Conservation (phyloP, 2,888 invertebrate genomes). For the Acronicta alni region DNA sequence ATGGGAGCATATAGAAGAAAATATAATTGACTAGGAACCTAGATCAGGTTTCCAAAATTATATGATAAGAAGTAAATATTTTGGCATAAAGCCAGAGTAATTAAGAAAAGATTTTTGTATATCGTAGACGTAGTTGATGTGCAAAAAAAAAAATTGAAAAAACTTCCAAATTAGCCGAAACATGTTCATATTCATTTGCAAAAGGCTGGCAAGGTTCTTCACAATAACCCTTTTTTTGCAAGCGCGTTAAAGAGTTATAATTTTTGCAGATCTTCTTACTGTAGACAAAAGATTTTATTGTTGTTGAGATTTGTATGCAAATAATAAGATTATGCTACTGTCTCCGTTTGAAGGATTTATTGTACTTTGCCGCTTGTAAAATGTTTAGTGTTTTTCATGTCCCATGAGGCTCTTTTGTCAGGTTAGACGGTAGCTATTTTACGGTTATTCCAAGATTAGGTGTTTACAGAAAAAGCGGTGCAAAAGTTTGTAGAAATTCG, state of each 20-base stretch:
- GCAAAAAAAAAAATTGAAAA: conserved; percentile 56
- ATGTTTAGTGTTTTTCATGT: conserved; percentile 62
- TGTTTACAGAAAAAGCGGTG: not conserved
- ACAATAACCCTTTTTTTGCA: conserved; percentile 68
- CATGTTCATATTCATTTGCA: conserved; percentile 57
- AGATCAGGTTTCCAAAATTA: not conserved
- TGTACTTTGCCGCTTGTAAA: conserved; percentile 64
- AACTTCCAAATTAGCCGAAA: conserved; percentile 65
- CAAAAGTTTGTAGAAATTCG: too few relatives aligned
- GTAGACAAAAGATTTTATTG: conserved; percentile 76
- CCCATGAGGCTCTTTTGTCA: conserved; percentile 71
- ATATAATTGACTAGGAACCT: conserved; percentile 18
- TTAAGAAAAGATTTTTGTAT: conserved; percentile 35
- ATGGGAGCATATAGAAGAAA: conserved; percentile 16
- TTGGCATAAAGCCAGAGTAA: conserved; percentile 18
- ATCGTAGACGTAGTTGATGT: conserved; percentile 34
- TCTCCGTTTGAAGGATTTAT: conserved; percentile 74
- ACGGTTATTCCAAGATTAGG: too few relatives aligned
- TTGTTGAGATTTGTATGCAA: conserved; percentile 83
- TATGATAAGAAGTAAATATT: not conserved
- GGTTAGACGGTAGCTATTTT: conserved; percentile 69
- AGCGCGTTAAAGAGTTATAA: conserved; percentile 79
- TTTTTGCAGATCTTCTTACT: conserved; percentile 69
- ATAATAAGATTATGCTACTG: conserved; percentile 88
- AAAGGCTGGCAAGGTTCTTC: conserved; percentile 47